Base-by-base conservation (phyloP, 1,140 invertebrate genomes). In the Bicyclus anynana region DNA sequence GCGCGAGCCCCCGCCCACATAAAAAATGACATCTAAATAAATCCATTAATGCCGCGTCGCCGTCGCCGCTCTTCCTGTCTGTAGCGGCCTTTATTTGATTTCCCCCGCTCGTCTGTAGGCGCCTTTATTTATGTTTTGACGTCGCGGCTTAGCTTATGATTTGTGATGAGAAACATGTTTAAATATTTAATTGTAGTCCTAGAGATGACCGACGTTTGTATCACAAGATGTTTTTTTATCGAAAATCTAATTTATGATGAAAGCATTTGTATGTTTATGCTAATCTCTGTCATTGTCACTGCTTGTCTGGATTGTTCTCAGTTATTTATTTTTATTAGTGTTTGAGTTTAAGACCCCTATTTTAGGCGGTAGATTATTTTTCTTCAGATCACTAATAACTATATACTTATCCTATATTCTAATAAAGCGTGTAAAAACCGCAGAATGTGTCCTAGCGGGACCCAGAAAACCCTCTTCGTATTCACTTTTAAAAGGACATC, bases 61-160 rank as follows among this genome's bases (percentile, higher is more conserved):
- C 61, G 71, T 52, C 56, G 69, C 55, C 58, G 70, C 46, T 53
- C 79, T 84, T 84, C 81, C 84, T 82, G 82, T 83, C 74, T 78
- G 66, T 66, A 68, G 67, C 73, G 57, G 74, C 74, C 77, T 80
- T 84, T 78, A 80, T 77, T 70, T 65, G 65, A 51, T 70, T 58
- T 61, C 62, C 66, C 63, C 56, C 65, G 67, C 71, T 57, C 42
- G 74, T 80, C 66, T 82, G 79, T 53, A 74, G 74, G 80, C 81
- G 83, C 80, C 77, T 74, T 84, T 80, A 84, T 80, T 79, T 79
- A 65, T 86, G 72, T 84, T 86, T 69, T 84, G 83, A 84, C 80
- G 81, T 67, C 50, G 51, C 60, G 50, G 49, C 57, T 59, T 51
- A 46, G 46, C 64, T 65, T 72, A 78, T 85, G 77, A 83, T 75